Base-by-base conservation (phyloP, 2,113 vertebrate genomes). In the Sminthopsis crassicaudata region DNA sequence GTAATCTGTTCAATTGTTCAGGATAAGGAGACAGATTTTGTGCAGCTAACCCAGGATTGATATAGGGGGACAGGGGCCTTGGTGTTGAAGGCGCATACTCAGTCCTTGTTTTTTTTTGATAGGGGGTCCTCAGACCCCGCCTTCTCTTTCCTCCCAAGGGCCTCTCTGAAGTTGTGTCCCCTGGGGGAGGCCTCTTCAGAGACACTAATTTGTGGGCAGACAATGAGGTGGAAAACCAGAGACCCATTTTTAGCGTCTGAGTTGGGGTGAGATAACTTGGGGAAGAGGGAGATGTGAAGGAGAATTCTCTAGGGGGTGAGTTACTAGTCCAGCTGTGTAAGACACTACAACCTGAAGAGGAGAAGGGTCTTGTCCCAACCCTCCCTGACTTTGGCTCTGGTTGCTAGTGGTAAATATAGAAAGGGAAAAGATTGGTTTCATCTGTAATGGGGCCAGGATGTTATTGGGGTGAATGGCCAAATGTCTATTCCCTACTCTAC, bases 181-280 rank as follows among this genome's bases (percentile, higher is more conserved):
- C 8, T 8, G 95, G 92, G 95, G 91, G 95, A 93, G 92, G 91
- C 95, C 0, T n/a, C 23, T 93, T 67, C 60, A 94, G 95, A 97
- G 95, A 96, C 91, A 60, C 95, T 96, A 92, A 92, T 97, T 97
- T 96, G 97, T 95, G 97, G 96, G 95, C 95, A 95, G 97, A 88
- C 55, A 0, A 50, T 0, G 23, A 92, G 95, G 90, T 97, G 93
- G 96, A 94, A 96, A 96, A 93, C 94, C 97, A 97, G 90, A 95
- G 93, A 96, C 93, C 92, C 95, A 90, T 96, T 97, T 95, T 97
- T 91, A 97, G 97, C 90, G 52, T 89, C 95, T 92, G 93, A 57
- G 94, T 88, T 57, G 91, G 95, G 95, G 95, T 94, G 96, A 96
- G 95, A 91, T 50, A 93, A 60, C 2, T n/a, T 42, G n/a, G n/a